A percentile compares a stretch with the other conserved stretches of the same genome.
Evolutionary conservation across 2,797 vertebrate genomes (phyloP).

Genomic region (Ficedula albicollis): DNA sequence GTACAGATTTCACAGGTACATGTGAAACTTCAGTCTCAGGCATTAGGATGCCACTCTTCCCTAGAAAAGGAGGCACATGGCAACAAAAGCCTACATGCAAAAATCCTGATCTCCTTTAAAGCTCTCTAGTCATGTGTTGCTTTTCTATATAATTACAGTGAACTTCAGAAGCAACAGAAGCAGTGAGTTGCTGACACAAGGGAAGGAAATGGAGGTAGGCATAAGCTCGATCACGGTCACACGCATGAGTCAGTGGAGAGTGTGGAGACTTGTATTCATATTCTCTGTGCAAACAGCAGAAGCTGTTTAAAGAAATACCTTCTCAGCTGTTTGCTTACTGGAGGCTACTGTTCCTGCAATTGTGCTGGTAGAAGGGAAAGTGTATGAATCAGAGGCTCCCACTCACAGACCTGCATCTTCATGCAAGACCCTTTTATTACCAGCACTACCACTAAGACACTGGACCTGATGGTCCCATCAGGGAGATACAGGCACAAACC

Average conservation of each 20-base stretch:
- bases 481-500: not conserved
- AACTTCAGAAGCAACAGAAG: not conserved
- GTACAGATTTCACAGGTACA: not conserved
- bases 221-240: not conserved
- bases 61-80: not conserved
- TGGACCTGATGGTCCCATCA: not conserved
- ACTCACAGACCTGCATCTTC: not conserved
- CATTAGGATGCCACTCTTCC: not conserved
- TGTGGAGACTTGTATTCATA: not conserved
- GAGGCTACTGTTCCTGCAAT: not conserved
- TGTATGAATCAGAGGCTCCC: not conserved
- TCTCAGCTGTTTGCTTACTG: slow-evolving; percentile 10
- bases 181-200: not conserved
- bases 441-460: not conserved
- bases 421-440: not conserved
- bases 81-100: not conserved
- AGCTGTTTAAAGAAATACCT: slow-evolving; percentile 14
- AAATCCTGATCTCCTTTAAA: not conserved
- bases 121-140: not conserved
- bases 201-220: not conserved
- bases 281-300: not conserved
- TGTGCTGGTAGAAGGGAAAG: not conserved
- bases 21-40: not conserved
- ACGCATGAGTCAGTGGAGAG: not conserved
- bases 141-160: not conserved